These are phyloP conservation scores for Arbacia lixula DNA, from an alignment of 53 echinoderm and acorn worm genomes.

Conservation along the genomic window DNA sequence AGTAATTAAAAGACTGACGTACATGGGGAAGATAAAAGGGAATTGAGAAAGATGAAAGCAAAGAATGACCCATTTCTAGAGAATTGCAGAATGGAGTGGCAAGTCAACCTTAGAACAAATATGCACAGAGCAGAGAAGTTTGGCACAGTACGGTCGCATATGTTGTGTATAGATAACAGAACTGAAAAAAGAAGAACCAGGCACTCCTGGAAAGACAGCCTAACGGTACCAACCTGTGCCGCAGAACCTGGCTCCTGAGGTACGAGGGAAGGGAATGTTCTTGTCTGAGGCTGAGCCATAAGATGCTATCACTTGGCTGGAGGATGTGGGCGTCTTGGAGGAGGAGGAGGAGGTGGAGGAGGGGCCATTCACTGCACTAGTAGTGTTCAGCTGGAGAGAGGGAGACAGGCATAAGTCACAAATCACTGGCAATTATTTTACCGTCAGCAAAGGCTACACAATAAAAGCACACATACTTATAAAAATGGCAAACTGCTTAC, in stretches of 20 bases:
- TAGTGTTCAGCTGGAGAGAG: constrained; percentile 7
- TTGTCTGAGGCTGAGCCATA: constrained; percentile 76
- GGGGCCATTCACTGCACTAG: constrained; percentile 12
- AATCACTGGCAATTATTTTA: background rate
- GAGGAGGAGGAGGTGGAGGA: background rate
- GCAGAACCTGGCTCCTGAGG: constrained; percentile 94
- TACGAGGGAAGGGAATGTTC: constrained; percentile 92
- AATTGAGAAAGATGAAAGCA: too few relatives aligned
- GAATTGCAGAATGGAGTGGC: too few relatives aligned
- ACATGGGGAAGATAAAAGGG: too few relatives aligned
- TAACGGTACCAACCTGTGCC: too few relatives aligned
- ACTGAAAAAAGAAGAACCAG: too few relatives aligned
- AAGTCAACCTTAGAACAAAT: background rate
- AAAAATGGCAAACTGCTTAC: background rate
- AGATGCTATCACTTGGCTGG: background rate
- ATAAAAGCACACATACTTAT: background rate
- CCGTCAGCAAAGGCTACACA: background rate
- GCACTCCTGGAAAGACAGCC: too few relatives aligned
- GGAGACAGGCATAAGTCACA: background rate
- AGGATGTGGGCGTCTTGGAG: constrained; percentile 5
- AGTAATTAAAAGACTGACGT: too few relatives aligned
- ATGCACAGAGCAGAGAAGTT: background rate
- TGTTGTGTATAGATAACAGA: too few relatives aligned
- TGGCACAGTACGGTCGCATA: background rate
- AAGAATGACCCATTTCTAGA: too few relatives aligned